Conservation (phyloP, 2,888 invertebrate species). For the Euplagia quadripunctaria region DNA sequence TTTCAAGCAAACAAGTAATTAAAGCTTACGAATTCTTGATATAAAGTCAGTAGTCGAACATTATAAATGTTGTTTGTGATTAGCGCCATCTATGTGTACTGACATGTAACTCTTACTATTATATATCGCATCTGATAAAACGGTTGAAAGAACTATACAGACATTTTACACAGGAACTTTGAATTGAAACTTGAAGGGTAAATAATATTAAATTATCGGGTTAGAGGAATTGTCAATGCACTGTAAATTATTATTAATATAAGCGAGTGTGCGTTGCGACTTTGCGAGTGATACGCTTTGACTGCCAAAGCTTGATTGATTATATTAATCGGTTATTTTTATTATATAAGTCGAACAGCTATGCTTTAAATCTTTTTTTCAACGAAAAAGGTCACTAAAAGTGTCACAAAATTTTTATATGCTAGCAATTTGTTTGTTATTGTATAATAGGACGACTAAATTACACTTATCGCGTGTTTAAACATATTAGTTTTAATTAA, state of each 20-base stretch:
- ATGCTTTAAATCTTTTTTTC: constrained; percentile 64
- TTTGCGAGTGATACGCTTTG: constrained; percentile 67
- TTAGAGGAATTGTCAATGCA: constrained; percentile 51
- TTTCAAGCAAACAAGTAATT: background rate
- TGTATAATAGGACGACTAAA: constrained; percentile 16
- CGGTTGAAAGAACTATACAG: constrained; percentile 10
- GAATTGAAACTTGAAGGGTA: constrained; percentile 52
- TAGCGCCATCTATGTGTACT: constrained; percentile 51
- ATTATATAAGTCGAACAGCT: constrained; percentile 48
- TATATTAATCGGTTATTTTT: constrained; percentile 53
- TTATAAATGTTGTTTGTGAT: constrained; percentile 34
- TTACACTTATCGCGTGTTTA: constrained; percentile 26
- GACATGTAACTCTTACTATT: constrained; percentile 33
- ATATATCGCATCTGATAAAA: constrained; percentile 22
- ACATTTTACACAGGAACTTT: constrained; percentile 27
- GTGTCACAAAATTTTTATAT: constrained; percentile 68
- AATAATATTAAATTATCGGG: constrained; percentile 37
- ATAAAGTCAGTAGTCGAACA: background rate
- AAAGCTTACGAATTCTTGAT: background rate
- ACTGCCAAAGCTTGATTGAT: constrained; percentile 68
- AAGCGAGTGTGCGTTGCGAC: constrained; percentile 48
- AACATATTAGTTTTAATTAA: constrained; percentile 32
- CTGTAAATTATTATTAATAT: constrained; percentile 51
- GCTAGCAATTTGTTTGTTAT: constrained; percentile 41
- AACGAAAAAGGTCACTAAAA: constrained; percentile 76